Conservation (phyloP, 2,797 vertebrate species). For the Smutsia gigantea region DNA sequence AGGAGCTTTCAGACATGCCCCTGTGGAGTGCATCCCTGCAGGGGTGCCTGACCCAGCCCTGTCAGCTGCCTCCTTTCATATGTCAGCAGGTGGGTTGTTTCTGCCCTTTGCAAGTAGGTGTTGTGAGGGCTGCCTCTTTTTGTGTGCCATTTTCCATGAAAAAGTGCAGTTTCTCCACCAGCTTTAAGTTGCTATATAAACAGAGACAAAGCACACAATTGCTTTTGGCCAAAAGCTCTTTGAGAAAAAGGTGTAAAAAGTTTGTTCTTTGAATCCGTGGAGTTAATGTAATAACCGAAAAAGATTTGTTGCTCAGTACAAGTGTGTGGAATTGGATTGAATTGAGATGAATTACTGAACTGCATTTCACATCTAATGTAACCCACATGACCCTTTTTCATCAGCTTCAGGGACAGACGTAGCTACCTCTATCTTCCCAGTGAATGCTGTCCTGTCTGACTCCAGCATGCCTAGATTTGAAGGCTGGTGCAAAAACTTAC, state of each 20-base stretch:
- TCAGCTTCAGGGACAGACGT: neutral
- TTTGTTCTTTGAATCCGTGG: neutral
- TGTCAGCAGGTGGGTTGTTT: neutral
- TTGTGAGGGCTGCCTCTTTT: neutral
- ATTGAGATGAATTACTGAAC: neutral
- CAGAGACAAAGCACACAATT: neutral
- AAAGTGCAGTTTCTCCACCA: neutral
- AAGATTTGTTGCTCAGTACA: neutral
- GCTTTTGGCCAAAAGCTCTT: neutral
- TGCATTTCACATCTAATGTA: neutral
- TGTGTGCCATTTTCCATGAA: neutral
- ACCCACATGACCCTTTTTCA: neutral
- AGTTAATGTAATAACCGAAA: neutral
- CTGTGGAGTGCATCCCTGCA: neutral
- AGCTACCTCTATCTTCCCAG: neutral
- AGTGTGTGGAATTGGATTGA: neutral
- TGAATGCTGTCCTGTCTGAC: neutral
- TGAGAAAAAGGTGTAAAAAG: neutral
- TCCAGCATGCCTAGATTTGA: neutral
- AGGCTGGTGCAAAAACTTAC: neutral
- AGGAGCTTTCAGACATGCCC: neutral
- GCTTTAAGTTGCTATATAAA: neutral
- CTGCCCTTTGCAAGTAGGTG: neutral
- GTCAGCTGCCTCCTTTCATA: neutral
- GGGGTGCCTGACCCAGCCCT: neutral